Conservation (phyloP, 2,113 vertebrate genomes). For the Pongo abelii region DNA sequence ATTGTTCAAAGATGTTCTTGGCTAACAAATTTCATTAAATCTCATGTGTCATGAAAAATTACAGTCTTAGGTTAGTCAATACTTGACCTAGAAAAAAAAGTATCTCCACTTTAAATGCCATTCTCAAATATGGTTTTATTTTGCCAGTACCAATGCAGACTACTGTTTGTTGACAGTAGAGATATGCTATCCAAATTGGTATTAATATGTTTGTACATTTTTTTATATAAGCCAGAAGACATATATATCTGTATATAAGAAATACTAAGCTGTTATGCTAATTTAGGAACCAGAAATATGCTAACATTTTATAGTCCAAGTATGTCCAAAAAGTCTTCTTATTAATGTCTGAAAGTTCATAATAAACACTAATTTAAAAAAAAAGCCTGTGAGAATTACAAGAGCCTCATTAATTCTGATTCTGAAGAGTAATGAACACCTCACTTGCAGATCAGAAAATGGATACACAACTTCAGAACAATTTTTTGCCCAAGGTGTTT, state of each 20-base stretch:
- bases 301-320: not conserved
- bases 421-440: not conserved
- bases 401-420: not conserved
- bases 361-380: not conserved
- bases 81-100: conserved; percentile 8
- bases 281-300: conserved; percentile 41
- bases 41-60: conserved; percentile 19
- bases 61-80: conserved; percentile 29
- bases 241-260: not conserved
- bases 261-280: conserved; percentile 55
- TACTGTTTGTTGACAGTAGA: conserved; percentile 41
- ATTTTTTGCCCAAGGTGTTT: not conserved
- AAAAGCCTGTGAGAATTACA: conserved; percentile 1
- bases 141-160: not conserved
- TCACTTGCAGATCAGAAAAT: not conserved
- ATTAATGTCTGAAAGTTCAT: not conserved
- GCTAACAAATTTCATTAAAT: conserved; percentile 35
- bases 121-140: not conserved
- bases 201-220: conserved; percentile 30
- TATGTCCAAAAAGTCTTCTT: not conserved
- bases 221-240: not conserved
- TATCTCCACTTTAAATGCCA: not conserved
- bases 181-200: not conserved
- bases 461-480: not conserved
- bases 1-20: conserved; percentile 36